Conservation (phyloP, 2,888 invertebrate species). For the Ellobium chinense region DNA sequence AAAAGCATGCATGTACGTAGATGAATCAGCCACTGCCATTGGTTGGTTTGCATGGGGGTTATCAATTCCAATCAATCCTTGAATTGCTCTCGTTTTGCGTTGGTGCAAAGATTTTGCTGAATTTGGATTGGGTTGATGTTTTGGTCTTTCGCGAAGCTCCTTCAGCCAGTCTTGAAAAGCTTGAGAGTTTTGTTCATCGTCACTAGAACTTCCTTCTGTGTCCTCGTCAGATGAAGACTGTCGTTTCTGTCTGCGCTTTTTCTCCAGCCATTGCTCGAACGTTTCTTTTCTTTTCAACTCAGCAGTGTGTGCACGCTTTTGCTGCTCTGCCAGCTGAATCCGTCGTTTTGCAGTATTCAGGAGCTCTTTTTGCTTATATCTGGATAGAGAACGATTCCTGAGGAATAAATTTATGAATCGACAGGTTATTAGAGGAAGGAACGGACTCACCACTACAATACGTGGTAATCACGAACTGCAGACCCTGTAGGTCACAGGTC, state of each 20-base stretch:
- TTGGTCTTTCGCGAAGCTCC: slow-evolving; percentile 38
- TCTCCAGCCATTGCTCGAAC: slow-evolving; percentile 64
- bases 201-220: slow-evolving; percentile 27
- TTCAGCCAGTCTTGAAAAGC: slow-evolving; percentile 56
- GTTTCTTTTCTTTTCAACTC: slow-evolving; percentile 51
- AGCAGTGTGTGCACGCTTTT: slow-evolving; percentile 31
- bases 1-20: slow-evolving; percentile 55
- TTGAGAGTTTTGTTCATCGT: slow-evolving; percentile 48
- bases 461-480: no score
- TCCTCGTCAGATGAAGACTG: neutral
- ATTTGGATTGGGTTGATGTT: slow-evolving; percentile 11
- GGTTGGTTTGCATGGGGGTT: neutral
- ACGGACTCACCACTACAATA: no score
- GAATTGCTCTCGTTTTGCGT: slow-evolving; percentile 38
- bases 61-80: slow-evolving; percentile 42
- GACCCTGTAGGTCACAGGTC: no score
- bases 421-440: no score
- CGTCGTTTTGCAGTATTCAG: slow-evolving; percentile 44
- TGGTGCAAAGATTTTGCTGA: slow-evolving; percentile 40
- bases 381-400: slow-evolving; percentile 29
- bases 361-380: slow-evolving; percentile 41
- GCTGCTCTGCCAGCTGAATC: slow-evolving; percentile 46
- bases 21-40: slow-evolving; percentile 19
- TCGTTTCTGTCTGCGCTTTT: slow-evolving; percentile 44
- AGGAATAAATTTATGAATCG: no score